These are phyloP conservation scores for Hypsibius dujardini DNA, from an alignment of 1,140 invertebrate genomes.

Conservation along the genomic window DNA sequence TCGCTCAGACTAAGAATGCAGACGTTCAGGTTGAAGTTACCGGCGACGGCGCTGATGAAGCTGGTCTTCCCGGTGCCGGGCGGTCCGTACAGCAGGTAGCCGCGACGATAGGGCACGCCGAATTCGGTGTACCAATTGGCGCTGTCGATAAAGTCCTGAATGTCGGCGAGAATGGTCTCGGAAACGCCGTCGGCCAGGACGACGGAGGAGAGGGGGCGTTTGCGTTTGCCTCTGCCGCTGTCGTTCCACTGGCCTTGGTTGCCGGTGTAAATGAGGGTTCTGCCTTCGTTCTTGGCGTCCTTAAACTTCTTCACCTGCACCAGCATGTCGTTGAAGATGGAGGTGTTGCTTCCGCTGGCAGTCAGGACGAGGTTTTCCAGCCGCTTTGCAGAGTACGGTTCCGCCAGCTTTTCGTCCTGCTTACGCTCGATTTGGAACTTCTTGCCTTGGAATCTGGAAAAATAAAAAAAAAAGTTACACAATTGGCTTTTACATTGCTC, in stretches of 20 bases:
- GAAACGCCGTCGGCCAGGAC: slow-evolving; percentile 34
- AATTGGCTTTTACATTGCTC: too few relatives aligned
- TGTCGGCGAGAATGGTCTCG: slow-evolving; percentile 33
- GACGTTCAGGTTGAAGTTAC: slow-evolving; percentile 49
- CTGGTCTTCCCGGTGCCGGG: slow-evolving; percentile 99
- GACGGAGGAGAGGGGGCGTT: slow-evolving; percentile 37
- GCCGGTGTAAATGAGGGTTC: slow-evolving; percentile 37
- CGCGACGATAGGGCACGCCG: slow-evolving; percentile 30
- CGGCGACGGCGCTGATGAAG: slow-evolving; percentile 80
- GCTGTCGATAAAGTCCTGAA: slow-evolving; percentile 36
- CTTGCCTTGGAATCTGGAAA: slow-evolving; percentile 9
- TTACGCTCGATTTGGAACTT: background rate
- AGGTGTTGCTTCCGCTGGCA: slow-evolving; percentile 30
- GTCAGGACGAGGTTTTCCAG: slow-evolving; percentile 20
- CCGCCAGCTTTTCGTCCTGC: background rate
- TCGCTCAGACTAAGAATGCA: slow-evolving; percentile 34
- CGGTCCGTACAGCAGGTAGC: slow-evolving; percentile 83
- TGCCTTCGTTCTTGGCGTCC: slow-evolving; percentile 30
- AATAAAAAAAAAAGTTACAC: too few relatives aligned
- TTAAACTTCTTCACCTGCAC: slow-evolving; percentile 31
- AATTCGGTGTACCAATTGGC: slow-evolving; percentile 35
- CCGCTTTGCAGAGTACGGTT: background rate
- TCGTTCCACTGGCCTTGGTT: slow-evolving; percentile 32
- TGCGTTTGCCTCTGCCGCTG: slow-evolving; percentile 36
- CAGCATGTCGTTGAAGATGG: slow-evolving; percentile 32